Evolutionary conservation across 2,113 vertebrate species (phyloP).

Genomic region (Aegotheles bennettii): DNA sequence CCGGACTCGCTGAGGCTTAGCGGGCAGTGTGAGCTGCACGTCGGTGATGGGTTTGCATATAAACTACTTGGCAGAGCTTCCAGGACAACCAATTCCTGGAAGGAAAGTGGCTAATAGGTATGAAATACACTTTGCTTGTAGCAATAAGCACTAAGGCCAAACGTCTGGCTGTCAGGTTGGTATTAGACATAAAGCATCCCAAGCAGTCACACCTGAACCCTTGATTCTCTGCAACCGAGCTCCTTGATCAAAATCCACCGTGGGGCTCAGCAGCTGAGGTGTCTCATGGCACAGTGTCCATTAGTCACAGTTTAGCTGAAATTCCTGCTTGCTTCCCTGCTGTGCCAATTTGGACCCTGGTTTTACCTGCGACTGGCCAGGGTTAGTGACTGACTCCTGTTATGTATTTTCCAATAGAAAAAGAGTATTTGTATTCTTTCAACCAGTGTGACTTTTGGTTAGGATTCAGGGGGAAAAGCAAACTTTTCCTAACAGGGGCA

Average conservation of each 20-base stretch:
- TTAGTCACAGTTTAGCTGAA: not conserved
- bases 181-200: not conserved
- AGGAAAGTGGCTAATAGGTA: not conserved
- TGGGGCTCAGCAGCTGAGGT: not conserved
- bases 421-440: constrained; percentile 15
- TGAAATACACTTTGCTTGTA: not conserved
- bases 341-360: not conserved
- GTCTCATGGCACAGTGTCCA: not conserved
- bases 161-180: not conserved
- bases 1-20: not conserved
- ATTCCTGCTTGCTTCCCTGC: not conserved
- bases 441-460: constrained; percentile 7
- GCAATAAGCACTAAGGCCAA: not conserved
- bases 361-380: not conserved
- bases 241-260: not conserved
- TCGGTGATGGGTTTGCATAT: not conserved
- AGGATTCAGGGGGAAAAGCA: constrained; percentile 32
- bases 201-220: not conserved
- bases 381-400: not conserved
- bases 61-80: not conserved
- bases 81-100: not conserved
- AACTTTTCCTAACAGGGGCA: constrained; percentile 19
- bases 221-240: not conserved
- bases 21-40: not conserved
- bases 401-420: not conserved